A percentile compares a stretch with the other conserved stretches of the same genome.
Conservation (phyloP, 2,888 invertebrate genomes). For the Monopis laevigella region DNA sequence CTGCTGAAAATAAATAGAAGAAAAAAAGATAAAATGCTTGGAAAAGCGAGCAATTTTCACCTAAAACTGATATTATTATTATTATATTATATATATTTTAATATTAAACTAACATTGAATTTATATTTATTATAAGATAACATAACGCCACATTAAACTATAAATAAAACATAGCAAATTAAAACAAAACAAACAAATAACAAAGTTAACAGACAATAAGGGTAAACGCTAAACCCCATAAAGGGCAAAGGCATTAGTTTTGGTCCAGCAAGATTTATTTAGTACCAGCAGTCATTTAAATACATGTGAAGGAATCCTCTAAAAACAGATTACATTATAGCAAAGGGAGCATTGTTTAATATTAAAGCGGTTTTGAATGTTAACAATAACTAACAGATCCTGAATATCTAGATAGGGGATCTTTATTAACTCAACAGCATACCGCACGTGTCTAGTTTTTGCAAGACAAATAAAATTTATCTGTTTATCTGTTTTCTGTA, state of each 20-base stretch:
- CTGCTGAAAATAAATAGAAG: slow-evolving; percentile 22
- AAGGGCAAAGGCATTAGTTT: not conserved
- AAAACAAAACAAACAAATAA: too few species aligned
- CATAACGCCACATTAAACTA: too few species aligned
- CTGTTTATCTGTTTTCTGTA: too few species aligned
- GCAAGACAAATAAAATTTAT: too few species aligned
- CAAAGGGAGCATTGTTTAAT: slow-evolving; percentile 9
- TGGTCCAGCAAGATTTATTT: not conserved
- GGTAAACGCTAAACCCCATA: not conserved
- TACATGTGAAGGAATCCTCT: slow-evolving; percentile 2
- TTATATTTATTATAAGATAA: too few species aligned
- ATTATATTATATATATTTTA: too few species aligned
- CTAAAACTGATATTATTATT: slow-evolving; percentile 58
- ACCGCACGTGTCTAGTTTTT: too few species aligned
- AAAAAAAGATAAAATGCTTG: slow-evolving; percentile 53
- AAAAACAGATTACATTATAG: slow-evolving; percentile 6
- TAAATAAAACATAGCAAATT: too few species aligned
- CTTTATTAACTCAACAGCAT: too few species aligned
- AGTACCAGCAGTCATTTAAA: slow-evolving; percentile 3
- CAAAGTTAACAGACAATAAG: not conserved
- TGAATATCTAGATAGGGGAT: too few species aligned
- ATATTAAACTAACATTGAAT: too few species aligned
- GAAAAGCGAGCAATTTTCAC: slow-evolving; percentile 64
- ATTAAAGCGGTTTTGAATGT: slow-evolving; percentile 8
- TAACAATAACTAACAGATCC: too few species aligned